Percentiles rank a stretch among this genome's conserved stretches.
These are phyloP conservation scores for Tenrec ecaudatus DNA, from an alignment of 2,113 vertebrate species.

Conservation along the genomic window DNA sequence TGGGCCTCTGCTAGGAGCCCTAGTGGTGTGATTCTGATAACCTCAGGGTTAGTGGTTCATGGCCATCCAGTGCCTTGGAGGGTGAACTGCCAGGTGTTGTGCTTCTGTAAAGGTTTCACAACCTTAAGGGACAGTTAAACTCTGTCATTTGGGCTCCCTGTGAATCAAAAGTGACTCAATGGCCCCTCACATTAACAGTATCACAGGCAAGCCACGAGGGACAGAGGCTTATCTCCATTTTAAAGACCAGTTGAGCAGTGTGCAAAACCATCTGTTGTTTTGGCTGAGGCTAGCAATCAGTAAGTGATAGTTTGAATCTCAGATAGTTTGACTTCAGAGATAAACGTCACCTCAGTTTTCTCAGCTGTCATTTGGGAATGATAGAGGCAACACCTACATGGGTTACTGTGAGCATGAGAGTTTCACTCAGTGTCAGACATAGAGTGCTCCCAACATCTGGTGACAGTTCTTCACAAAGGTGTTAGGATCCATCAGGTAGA, in stretches of 20 bases:
- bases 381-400: accelerated
- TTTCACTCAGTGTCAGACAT: background rate
- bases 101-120: background rate
- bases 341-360: background rate
- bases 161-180: background rate
- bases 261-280: background rate
- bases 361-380: background rate
- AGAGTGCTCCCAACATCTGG: background rate
- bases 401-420: background rate
- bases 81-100: no score
- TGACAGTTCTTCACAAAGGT: no score
- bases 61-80: no score
- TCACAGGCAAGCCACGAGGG: background rate
- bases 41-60: background rate
- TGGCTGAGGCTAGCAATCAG: background rate
- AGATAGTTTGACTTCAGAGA: background rate
- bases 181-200: background rate
- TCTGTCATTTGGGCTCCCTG: background rate
- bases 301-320: background rate
- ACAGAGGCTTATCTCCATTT: background rate
- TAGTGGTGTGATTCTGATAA: background rate
- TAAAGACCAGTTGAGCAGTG: background rate
- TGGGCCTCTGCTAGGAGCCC: background rate
- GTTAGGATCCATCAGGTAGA: background rate
- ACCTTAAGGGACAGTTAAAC: background rate